These are phyloP conservation scores for Lochmaea crataegi DNA, from an alignment of 2,888 invertebrate species.

Conservation along the genomic window DNA sequence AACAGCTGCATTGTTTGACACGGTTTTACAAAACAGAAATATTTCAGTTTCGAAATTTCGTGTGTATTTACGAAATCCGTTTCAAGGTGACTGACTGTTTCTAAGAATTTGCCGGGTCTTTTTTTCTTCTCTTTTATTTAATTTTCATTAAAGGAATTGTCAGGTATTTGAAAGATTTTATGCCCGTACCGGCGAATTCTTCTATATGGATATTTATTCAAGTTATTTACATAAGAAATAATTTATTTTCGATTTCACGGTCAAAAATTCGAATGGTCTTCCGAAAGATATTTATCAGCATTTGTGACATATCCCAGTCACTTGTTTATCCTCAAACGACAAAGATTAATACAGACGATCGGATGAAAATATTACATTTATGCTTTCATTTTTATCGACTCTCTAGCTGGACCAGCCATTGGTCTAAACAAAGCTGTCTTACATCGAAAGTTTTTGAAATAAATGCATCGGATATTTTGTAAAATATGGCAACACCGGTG, in stretches of 20 bases:
- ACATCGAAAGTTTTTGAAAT: no score
- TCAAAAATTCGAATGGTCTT: neutral
- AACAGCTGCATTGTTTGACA: constrained; percentile 60
- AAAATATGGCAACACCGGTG: no score
- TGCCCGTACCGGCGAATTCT: constrained; percentile 20
- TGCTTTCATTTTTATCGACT: neutral
- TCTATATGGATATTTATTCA: neutral
- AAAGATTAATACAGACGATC: constrained; percentile 42
- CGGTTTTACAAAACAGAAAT: constrained; percentile 53
- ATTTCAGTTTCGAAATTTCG: constrained; percentile 50
- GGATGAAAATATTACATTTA: constrained; percentile 41
- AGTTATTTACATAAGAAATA: constrained; percentile 10
- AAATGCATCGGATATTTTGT: no score
- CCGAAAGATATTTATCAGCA: neutral
- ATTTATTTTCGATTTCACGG: constrained; percentile 3
- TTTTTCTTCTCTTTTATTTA: constrained; percentile 30
- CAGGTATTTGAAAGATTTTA: constrained; percentile 10
- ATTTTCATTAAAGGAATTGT: constrained; percentile 12
- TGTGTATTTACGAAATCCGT: constrained; percentile 21
- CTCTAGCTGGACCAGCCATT: no score
- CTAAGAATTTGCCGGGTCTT: constrained; percentile 36
- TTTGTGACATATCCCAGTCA: neutral
- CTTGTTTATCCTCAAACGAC: neutral
- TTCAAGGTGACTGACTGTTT: constrained; percentile 41
- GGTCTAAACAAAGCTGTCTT: no score